Conservation (phyloP, 2,888 invertebrate species). For the Tenthredo amoena region DNA sequence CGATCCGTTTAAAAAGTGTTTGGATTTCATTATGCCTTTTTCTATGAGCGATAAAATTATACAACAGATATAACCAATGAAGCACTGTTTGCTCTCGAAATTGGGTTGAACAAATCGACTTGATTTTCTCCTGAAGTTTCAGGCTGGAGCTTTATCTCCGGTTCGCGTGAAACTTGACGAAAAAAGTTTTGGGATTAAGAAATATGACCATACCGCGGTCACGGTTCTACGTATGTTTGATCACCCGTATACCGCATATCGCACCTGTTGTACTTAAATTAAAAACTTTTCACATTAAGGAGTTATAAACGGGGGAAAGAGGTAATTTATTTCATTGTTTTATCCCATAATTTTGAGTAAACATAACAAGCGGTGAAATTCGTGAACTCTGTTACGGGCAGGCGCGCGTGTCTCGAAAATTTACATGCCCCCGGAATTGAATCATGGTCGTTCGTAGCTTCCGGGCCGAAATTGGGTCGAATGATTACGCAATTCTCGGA, state of each 20-base stretch:
- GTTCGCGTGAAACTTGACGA: neutral
- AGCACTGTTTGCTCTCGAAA: neutral
- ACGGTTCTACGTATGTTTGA: neutral
- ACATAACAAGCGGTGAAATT: constrained; percentile 1
- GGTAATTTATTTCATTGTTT: neutral
- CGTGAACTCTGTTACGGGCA: neutral
- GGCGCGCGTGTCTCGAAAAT: constrained; percentile 6
- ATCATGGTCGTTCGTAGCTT: constrained; percentile 30
- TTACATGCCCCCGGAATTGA: constrained; percentile 32
- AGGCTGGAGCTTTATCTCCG: neutral
- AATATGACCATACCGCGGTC: neutral
- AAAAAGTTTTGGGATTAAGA: neutral
- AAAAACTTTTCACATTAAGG: neutral
- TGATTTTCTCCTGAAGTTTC: neutral
- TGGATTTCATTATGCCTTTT: neutral
- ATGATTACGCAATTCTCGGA: constrained; percentile 35
- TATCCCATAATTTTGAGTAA: neutral
- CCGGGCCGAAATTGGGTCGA: constrained; percentile 43
- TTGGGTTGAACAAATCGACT: neutral
- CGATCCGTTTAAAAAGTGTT: neutral
- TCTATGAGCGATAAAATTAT: neutral
- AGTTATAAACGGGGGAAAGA: neutral
- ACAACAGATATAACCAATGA: neutral
- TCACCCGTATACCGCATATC: neutral
- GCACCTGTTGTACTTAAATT: neutral